Percentiles rank a stretch among this genome's conserved stretches.
Evolutionary conservation across 1,140 invertebrate species (phyloP).

Genomic region (Alviniconcha marisindica): DNA sequence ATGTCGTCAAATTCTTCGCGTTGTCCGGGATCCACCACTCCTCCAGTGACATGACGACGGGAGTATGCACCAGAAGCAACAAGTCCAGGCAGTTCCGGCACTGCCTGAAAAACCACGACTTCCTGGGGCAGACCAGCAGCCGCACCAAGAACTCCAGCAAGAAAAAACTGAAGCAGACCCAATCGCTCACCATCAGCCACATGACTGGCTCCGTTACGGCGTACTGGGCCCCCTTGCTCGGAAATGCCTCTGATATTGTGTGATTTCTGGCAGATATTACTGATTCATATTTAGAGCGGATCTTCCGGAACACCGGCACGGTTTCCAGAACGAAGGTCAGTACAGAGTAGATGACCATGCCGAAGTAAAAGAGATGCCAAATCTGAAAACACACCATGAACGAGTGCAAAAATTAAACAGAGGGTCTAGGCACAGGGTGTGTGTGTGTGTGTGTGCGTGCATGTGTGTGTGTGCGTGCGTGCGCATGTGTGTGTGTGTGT

Average conservation of each 20-base stretch:
- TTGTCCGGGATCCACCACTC: too few species aligned
- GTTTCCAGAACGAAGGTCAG: not conserved
- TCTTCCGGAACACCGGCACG: not conserved
- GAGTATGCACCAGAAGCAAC: not conserved
- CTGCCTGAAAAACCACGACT: not conserved
- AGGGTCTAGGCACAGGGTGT: not conserved
- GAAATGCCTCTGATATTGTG: too few species aligned
- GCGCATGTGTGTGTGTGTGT: not conserved
- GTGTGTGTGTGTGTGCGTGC: not conserved
- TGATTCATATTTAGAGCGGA: too few species aligned
- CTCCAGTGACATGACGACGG: not conserved
- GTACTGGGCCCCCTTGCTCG: not conserved
- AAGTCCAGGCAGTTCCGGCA: not conserved
- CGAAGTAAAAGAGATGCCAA: not conserved
- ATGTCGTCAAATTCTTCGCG: too few species aligned
- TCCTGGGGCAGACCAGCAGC: not conserved
- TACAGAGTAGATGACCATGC: not conserved
- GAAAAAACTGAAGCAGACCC: not conserved
- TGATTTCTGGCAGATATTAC: too few species aligned
- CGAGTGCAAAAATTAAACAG: too few species aligned
- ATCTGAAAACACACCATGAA: too few species aligned
- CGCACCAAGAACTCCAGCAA: not conserved
- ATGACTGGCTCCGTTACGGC: not conserved
- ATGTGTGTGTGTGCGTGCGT: constrained; percentile 17
- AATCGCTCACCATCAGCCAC: not conserved